Evolutionary conservation across 2,113 vertebrate genomes (phyloP), one percentile per base, ranked within the genome.

Genomic region (Heterotis niloticus): DNA sequence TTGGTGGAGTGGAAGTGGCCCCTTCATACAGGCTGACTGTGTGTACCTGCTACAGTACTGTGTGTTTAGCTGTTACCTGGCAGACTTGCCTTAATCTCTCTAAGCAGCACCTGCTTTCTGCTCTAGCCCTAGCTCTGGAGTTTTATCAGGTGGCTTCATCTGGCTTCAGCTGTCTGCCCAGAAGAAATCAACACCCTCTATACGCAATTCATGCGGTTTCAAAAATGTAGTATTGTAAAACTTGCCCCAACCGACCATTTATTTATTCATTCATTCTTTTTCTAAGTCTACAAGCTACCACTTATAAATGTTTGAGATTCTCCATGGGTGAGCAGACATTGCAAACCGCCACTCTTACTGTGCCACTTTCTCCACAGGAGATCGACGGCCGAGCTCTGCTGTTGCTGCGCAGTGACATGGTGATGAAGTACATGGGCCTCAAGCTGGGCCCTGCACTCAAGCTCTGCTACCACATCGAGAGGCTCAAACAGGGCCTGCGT

Each of bases 381-480:
- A 98, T 98, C 20, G 97, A 99, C 82, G 98, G 98, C 5, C 96
- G 95, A 83, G 97, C 97, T 59, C 88, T 98, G 65, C 90, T 99
- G 65, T 88, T 98, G 74, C 93, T 99, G 73, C 91, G 93, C 78
- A 97, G 92, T 79, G 96, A 98, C 83, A 91, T 94, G 94, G 92
- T 97, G 73, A 97, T 98, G 94, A 98, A 96, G 90, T 96, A 97
- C 67, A 95, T 98, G 97, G 95, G 95, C 57, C 91, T 98, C 81
- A 98, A 98, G 79, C 91, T 99, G 72, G 98, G 96, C 4, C 94
- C 96, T 18, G 94, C 95, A n/a, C 91, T 98, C 1, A 99, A 98
- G 86, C 73, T 99, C 20, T 96, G 95, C 83, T 93, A 96, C 88
- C 95, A 97, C 88, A 96, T 99, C 80, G 94, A 98, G 85, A 92